Base-by-base conservation (phyloP, 2,888 invertebrate genomes). In the Phaonia tiefii region DNA sequence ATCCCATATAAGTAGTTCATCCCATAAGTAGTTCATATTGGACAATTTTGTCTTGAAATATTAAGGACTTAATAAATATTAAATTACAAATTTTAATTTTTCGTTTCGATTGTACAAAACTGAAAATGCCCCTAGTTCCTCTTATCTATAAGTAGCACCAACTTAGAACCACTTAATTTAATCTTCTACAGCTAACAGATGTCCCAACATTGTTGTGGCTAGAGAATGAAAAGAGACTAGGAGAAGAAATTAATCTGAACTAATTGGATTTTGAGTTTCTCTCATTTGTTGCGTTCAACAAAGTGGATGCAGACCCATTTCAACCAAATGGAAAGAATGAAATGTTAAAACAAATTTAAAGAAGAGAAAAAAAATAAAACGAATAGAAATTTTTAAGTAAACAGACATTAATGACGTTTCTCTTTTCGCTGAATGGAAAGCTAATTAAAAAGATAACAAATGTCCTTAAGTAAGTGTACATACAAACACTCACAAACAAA, bases 401-500 rank as follows among this genome's bases (percentile, higher is more conserved):
- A 63, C 42, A 22, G 39, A 17, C 42, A 42, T 60, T 63, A 63
- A 63, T 63, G 42, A 31, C 42, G 42, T 63, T 63, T 54, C 42
- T 39, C 22, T 39, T 39, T 63, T 3, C 31, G 31, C n/a, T 20
- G 22, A 22, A 63, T 63, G 22, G 60, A 13, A 39, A 63, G 63
- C 63, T 63, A 63, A 63, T 63, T 63, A 63, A 42, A 63, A 63
- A 63, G 63, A 63, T 20, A 63, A 20, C 42, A 25, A 54, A 22
- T 25, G 54, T 13, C 25, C 54, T 1, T 17, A 39, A 11, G 31
- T n/a, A 58, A 58, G 37, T n/a, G 8, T n/a, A 17, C 25, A 56
- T 7, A 11, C n/a, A n/a, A n/a, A n/a, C n/a, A n/a, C 3, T 31
- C 31, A 31, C 31, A 31, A 31, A n/a, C n/a, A n/a, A n/a, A n/a